Evolutionary conservation across 2,113 vertebrate species (phyloP).

Genomic region (Pterocles gutturalis): DNA sequence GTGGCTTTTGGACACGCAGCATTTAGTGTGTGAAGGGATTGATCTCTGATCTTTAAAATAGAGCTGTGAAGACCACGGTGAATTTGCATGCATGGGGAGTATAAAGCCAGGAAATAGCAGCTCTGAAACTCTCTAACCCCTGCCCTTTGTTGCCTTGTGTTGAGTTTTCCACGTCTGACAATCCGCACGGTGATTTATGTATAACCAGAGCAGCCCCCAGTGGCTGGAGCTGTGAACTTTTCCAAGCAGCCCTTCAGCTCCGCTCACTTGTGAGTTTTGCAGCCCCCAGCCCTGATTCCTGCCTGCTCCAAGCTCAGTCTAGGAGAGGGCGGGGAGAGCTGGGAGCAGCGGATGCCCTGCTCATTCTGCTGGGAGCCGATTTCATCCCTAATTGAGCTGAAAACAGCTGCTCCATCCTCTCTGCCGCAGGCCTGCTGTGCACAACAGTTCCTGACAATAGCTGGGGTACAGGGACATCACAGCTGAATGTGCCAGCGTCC

Average conservation of each 20-base stretch:
- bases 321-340: not conserved
- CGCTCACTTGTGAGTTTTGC: not conserved
- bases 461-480: not conserved
- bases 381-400: not conserved
- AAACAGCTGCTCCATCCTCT: not conserved
- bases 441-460: not conserved
- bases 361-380: not conserved
- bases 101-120: not conserved
- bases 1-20: not conserved
- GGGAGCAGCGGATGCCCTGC: not conserved
- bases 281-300: not conserved
- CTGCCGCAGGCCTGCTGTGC: not conserved
- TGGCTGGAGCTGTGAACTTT: conserved; percentile 12
- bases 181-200: not conserved
- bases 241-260: not conserved
- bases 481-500: not conserved
- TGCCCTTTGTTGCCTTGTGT: not conserved
- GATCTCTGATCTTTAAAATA: not conserved
- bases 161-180: not conserved
- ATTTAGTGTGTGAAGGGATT: not conserved
- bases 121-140: not conserved
- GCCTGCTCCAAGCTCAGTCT: not conserved
- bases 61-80: not conserved
- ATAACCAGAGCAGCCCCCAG: conserved; percentile 67
- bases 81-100: not conserved